A percentile compares a stretch with the other conserved stretches of the same genome.
phyloP scores from a whole-genome alignment of 2,797 vertebrate species.

The Chrysolophus pictus region DNA sequence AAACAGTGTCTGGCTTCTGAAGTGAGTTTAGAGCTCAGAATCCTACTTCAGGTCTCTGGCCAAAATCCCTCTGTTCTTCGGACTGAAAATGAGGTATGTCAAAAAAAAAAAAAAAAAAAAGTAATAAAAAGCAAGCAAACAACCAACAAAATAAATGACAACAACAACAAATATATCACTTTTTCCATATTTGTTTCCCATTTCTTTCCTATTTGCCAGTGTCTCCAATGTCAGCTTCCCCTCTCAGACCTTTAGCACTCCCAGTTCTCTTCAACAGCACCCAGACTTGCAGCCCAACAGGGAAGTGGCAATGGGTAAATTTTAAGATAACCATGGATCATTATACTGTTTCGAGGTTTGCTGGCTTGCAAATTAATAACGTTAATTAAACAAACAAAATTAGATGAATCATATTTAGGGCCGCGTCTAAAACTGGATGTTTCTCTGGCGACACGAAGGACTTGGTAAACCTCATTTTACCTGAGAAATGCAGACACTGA shows the following conservation, averaged over 20 bases:
- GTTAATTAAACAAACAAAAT: neutral
- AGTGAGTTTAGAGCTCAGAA: neutral
- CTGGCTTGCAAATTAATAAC: neutral
- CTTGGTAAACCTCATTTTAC: neutral
- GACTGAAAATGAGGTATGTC: neutral
- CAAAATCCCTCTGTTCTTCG: neutral
- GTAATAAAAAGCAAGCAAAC: neutral
- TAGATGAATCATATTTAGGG: constrained; percentile 21
- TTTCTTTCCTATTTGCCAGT: neutral
- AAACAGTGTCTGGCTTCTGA: neutral
- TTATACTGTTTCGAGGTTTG: neutral
- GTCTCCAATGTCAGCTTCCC: neutral
- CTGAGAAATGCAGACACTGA: neutral
- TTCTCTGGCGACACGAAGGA: constrained; percentile 60
- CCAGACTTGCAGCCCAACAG: neutral
- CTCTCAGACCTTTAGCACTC: neutral
- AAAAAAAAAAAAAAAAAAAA: neutral
- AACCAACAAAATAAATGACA: neutral
- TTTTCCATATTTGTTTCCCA: neutral
- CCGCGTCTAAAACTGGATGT: constrained; percentile 38
- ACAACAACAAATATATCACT: fast-evolving
- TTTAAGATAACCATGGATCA: neutral
- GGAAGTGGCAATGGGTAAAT: neutral
- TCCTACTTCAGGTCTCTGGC: neutral
- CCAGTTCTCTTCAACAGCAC: neutral